Percentiles rank a stretch among this genome's conserved stretches.
Conservation (phyloP, 2,113 vertebrate genomes). For the Prolemur simus region DNA sequence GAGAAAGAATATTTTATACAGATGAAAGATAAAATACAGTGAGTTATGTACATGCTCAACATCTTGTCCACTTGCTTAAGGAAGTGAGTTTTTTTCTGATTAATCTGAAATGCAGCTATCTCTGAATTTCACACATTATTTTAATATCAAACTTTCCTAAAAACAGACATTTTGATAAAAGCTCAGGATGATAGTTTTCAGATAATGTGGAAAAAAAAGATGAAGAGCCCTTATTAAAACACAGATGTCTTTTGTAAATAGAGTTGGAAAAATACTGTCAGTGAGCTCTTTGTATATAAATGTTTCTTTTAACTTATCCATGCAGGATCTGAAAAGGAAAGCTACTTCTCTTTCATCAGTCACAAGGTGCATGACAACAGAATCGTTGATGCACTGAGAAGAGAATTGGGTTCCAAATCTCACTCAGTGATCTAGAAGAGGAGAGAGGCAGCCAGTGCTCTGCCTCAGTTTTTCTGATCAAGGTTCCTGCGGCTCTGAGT, state of each 20-base stretch:
- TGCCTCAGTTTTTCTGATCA: slow-evolving; percentile 13
- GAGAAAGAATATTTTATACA: not conserved
- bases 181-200: slow-evolving; percentile 32
- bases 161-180: slow-evolving; percentile 38
- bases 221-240: slow-evolving; percentile 57
- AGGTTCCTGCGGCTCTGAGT: slow-evolving; percentile 11
- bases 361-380: slow-evolving; percentile 45
- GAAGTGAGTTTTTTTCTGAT: not conserved
- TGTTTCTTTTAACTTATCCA: slow-evolving; percentile 67
- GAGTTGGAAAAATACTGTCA: slow-evolving; percentile 73
- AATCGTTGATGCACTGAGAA: slow-evolving; percentile 7
- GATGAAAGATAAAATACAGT: not conserved
- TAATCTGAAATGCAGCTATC: slow-evolving; percentile 34
- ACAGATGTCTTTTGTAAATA: slow-evolving; percentile 60
- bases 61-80: slow-evolving; percentile 28
- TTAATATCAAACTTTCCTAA: slow-evolving; percentile 34
- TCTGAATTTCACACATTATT: slow-evolving; percentile 7
- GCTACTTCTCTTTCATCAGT: slow-evolving; percentile 57
- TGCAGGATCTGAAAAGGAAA: slow-evolving; percentile 66
- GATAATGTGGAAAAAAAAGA: slow-evolving; percentile 31
- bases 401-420: slow-evolving; percentile 33
- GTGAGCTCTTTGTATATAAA: slow-evolving; percentile 67
- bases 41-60: not conserved
- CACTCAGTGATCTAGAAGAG: slow-evolving; percentile 44
- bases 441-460: not conserved